Percentiles rank a stretch among this genome's conserved stretches.
Evolutionary conservation across 1,140 invertebrate genomes (phyloP).

Genomic region (Sycobia sp.): DNA sequence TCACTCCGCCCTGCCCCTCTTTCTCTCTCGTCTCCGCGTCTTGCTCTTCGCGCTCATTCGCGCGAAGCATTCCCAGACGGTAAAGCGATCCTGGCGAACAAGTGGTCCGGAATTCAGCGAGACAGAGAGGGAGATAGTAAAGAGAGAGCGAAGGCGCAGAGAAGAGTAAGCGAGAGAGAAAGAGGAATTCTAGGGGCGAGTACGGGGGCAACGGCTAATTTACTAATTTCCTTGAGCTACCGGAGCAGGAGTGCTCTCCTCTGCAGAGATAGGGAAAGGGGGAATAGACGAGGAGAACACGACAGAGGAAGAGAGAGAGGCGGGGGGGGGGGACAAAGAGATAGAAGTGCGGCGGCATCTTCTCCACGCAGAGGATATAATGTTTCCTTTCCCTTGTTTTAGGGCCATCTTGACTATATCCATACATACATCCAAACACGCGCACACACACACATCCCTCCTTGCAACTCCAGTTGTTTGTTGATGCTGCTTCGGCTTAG

Average conservation of each 20-base stretch:
- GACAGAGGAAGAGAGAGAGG: not conserved
- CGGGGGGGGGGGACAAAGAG: not conserved
- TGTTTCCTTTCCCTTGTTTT: constrained; percentile 12
- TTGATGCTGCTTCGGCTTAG: not conserved
- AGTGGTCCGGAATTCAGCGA: constrained; percentile 36
- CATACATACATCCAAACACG: too few species aligned
- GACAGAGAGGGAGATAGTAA: not conserved
- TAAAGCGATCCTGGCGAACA: constrained; percentile 32
- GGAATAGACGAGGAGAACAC: not conserved
- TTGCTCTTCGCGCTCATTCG: constrained; percentile 6
- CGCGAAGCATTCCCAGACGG: constrained; percentile 30
- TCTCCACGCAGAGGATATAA: not conserved
- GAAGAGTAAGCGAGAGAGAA: not conserved
- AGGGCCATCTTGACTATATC: not conserved
- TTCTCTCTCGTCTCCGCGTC: not conserved
- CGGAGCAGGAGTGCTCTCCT: constrained; percentile 21
- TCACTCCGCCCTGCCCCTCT: not conserved
- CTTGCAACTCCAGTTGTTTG: not conserved
- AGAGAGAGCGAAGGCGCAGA: not conserved
- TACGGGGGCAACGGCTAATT: constrained; percentile 23
- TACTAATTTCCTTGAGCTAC: constrained; percentile 35
- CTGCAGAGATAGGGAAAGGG: not conserved
- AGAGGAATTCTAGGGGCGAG: not conserved
- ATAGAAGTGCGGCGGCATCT: not conserved
- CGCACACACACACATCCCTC: too few species aligned